Conservation (phyloP, 2,888 invertebrate species). For the Crematogaster levior region DNA sequence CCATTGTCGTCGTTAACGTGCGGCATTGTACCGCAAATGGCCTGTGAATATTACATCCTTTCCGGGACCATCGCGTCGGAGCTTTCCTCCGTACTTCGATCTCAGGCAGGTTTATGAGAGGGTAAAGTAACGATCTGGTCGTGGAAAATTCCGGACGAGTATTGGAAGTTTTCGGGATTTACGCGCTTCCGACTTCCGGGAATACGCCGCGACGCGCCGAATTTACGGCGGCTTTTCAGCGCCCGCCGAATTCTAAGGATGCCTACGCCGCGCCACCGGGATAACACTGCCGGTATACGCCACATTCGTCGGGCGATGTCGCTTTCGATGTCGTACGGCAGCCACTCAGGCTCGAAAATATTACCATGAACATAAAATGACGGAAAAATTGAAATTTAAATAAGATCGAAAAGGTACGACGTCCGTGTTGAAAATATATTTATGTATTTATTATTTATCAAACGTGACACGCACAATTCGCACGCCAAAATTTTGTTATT, state of each 20-base stretch:
- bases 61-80: conserved; percentile 47
- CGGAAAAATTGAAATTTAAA: not conserved
- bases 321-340: not conserved
- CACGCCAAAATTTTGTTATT: not conserved
- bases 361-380: not conserved
- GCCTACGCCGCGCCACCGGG: conserved; percentile 31
- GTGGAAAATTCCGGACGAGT: conserved; percentile 68
- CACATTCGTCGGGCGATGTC: not conserved
- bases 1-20: conserved; percentile 77
- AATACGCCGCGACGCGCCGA: conserved; percentile 45
- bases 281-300: conserved; percentile 9
- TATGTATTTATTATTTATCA: not conserved
- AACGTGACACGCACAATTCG: not conserved
- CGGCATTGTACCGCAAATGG: conserved; percentile 75
- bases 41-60: conserved; percentile 75
- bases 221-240: conserved; percentile 61
- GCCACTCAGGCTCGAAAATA: not conserved
- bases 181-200: conserved; percentile 76
- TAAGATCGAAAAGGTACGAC: not conserved
- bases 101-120: conserved; percentile 66
- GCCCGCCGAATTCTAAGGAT: conserved; percentile 34
- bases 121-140: conserved; percentile 59
- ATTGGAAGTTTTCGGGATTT: conserved; percentile 71
- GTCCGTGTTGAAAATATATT: not conserved
- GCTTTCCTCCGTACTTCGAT: conserved; percentile 42